Evolutionary conservation across 2,888 invertebrate species (phyloP), one percentile per base, ranked within the genome.

Genomic region (Protula sp.): DNA sequence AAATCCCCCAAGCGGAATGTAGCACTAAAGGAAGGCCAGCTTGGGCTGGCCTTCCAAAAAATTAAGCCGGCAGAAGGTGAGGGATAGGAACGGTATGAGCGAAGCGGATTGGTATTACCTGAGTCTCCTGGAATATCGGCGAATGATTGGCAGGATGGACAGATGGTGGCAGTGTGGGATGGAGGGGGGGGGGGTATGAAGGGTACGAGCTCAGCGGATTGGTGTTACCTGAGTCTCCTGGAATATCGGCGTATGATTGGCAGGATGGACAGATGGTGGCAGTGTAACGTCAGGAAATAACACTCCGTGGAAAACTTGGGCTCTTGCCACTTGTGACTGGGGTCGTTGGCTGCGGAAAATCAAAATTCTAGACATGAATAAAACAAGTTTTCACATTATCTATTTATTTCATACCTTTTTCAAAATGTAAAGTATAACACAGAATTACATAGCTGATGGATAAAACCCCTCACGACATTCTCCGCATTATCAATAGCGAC

Each of bases 261-360:
- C 68, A 94, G 85, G 58, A 97, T 86, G 5, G 93, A 89, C 60
- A 97, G 85, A 78, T 97, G 95, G 81, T 95, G 94, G 81, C 91
- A 90, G 81, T 94, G 92, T 47, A 97, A 84, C 0, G 97, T 94
- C 53, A 98, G 84, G 83, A 94, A 97, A 92, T 97, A 98, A 79
- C 97, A 98, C 70, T 94, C 91, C 0, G 97, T 95, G 66, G 92
- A 90, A 82, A 99, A 99, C 75, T 93, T 95, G 2, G 90, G 87
- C 57, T 89, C 88, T 9, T 86, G 86, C 87, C 89, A 89, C 54
- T 84, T 24, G 2, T 30, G 22, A 5, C n/a, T 22, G 38, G 38
- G 30, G 30, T 27, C 53, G 30, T 19, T 3, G 27, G 28, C 53
- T 53, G 53, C 2, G 24, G 5, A 22, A 28, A 14, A 22, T 19